Percentiles rank a stretch among this genome's conserved stretches.
Evolutionary conservation across 2,888 invertebrate genomes (phyloP).

Genomic region (Conus canariensis): DNA sequence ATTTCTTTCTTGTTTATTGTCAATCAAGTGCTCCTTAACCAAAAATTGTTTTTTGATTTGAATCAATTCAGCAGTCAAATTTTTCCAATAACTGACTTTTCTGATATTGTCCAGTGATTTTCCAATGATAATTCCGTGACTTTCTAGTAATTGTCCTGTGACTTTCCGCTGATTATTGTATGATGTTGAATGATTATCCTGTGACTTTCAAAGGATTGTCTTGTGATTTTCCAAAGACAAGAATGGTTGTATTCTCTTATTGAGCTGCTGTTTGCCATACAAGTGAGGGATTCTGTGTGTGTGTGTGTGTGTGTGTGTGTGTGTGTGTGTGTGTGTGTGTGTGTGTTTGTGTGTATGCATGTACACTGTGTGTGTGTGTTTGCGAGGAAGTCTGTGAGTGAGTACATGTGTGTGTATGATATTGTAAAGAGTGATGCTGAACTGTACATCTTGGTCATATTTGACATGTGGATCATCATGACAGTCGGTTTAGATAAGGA

Average conservation of each 20-base stretch:
- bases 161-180: background rate
- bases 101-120: background rate
- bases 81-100: background rate
- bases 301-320: background rate
- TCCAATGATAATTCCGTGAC: background rate
- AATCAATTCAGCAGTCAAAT: too few relatives aligned
- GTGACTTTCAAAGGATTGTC: background rate
- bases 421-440: too few relatives aligned
- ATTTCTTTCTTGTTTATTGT: too few relatives aligned
- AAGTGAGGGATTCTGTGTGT: too few relatives aligned
- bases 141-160: background rate
- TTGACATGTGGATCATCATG: too few relatives aligned
- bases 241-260: too few relatives aligned
- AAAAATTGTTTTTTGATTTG: too few relatives aligned
- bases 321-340: background rate
- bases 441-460: too few relatives aligned
- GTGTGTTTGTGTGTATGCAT: background rate
- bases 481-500: too few relatives aligned
- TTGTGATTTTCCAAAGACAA: background rate
- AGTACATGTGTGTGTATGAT: background rate
- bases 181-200: background rate
- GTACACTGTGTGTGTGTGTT: background rate
- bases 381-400: conserved; percentile 16
- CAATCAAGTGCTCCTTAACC: too few relatives aligned
- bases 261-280: too few relatives aligned